Percentiles rank a stretch among this genome's conserved stretches.
Evolutionary conservation across 2,797 vertebrate species (phyloP).

Genomic region (Poeciliopsis turneri): DNA sequence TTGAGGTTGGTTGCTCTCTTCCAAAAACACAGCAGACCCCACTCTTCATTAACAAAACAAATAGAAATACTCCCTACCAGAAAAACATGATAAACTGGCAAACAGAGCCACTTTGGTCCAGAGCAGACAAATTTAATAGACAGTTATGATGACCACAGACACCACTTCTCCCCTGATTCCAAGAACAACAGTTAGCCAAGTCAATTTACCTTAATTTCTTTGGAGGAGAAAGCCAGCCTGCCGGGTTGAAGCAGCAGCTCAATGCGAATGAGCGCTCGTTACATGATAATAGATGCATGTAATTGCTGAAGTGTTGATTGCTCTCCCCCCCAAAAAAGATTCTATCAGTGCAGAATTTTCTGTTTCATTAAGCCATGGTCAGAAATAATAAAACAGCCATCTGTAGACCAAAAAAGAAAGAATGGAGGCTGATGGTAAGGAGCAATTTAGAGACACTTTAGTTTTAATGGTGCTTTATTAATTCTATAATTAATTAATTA

Average conservation of each 20-base stretch:
- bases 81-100: slow-evolving; percentile 41
- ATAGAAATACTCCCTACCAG: slow-evolving; percentile 43
- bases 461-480: slow-evolving; percentile 1
- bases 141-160: slow-evolving; percentile 72
- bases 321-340: slow-evolving; percentile 62
- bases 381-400: slow-evolving; percentile 70
- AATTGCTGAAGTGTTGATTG: slow-evolving; percentile 74
- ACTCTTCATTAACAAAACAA: slow-evolving; percentile 66
- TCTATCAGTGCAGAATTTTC: slow-evolving; percentile 69
- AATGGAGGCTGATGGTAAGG: not conserved
- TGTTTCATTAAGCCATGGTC: slow-evolving; percentile 76
- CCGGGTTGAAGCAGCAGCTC: slow-evolving; percentile 53
- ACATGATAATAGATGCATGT: slow-evolving; percentile 70
- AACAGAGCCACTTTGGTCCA: slow-evolving; percentile 58
- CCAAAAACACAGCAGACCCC: slow-evolving; percentile 51
- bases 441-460: slow-evolving; percentile 14
- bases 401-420: slow-evolving; percentile 42
- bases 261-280: slow-evolving; percentile 60
- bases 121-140: slow-evolving; percentile 62
- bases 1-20: slow-evolving; percentile 47
- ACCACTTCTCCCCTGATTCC: slow-evolving; percentile 56
- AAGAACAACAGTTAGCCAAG: slow-evolving; percentile 69
- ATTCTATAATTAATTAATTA: not conserved
- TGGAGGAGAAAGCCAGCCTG: slow-evolving; percentile 60
- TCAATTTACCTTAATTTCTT: slow-evolving; percentile 74